Conservation (phyloP, 2,113 vertebrate genomes). For the Carollia perspicillata region DNA sequence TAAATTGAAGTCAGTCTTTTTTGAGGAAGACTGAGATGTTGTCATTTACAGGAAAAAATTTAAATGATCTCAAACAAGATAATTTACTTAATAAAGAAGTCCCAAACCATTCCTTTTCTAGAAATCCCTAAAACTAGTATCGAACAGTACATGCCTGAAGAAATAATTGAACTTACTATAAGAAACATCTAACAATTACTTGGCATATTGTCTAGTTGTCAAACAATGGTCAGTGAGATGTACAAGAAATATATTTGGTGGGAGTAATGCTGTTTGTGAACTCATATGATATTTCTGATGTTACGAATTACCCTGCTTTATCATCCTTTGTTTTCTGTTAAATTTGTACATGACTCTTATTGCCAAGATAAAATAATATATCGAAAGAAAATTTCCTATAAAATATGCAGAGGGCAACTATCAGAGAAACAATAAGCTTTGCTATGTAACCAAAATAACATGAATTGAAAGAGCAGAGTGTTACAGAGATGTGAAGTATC, state of each 20-base stretch:
- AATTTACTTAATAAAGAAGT: not conserved
- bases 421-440: not conserved
- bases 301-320: not conserved
- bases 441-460: slow-evolving; percentile 4
- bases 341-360: not conserved
- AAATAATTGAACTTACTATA: not conserved
- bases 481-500: not conserved
- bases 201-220: not conserved
- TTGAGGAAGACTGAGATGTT: not conserved
- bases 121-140: not conserved
- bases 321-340: slow-evolving; percentile 11
- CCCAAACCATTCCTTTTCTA: not conserved
- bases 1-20: slow-evolving; percentile 24
- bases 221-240: not conserved
- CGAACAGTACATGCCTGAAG: not conserved
- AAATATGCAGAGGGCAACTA: not conserved
- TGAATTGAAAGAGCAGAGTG: not conserved
- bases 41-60: not conserved
- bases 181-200: not conserved
- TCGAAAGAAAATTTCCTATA: slow-evolving; percentile 28
- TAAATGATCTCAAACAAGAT: not conserved
- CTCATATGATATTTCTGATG: not conserved
- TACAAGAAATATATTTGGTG: not conserved
- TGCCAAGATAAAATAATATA: not conserved
- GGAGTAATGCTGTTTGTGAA: not conserved